Evolutionary conservation across 1,140 invertebrate species (phyloP).

Genomic region (Akabosia matsudoensis): DNA sequence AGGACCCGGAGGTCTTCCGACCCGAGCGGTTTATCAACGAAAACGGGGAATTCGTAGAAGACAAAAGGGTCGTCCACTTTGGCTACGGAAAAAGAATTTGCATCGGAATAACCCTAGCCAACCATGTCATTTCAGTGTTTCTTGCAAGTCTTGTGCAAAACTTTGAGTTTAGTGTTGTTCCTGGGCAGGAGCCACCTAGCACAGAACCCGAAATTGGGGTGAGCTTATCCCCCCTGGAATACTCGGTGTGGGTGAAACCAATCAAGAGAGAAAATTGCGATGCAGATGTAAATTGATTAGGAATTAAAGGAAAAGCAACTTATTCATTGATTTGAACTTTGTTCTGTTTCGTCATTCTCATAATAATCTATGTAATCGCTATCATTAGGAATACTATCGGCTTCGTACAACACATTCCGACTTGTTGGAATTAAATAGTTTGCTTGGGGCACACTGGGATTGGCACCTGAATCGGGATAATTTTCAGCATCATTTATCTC

Average conservation of each 20-base stretch:
- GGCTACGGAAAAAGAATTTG: conserved; percentile 58
- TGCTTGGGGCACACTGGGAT: too few relatives aligned
- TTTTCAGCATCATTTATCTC: too few relatives aligned
- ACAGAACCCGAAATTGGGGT: conserved; percentile 27
- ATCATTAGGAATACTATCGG: too few relatives aligned
- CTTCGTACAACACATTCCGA: too few relatives aligned
- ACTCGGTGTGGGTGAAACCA: conserved; percentile 15
- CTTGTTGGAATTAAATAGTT: too few relatives aligned
- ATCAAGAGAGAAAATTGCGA: neutral
- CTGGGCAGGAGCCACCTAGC: conserved; percentile 44
- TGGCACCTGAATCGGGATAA: too few relatives aligned
- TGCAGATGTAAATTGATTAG: too few relatives aligned
- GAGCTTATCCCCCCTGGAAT: conserved; percentile 22
- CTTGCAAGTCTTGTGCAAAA: conserved; percentile 57
- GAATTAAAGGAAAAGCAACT: too few relatives aligned
- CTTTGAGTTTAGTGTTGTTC: conserved; percentile 53
- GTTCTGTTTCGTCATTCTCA: too few relatives aligned
- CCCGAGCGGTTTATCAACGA: conserved; percentile 47
- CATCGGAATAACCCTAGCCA: conserved; percentile 61
- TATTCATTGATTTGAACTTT: too few relatives aligned
- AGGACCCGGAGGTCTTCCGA: conserved; percentile 49
- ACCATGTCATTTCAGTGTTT: conserved; percentile 58
- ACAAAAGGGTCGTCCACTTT: conserved; percentile 27
- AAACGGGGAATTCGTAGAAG: conserved; percentile 24
- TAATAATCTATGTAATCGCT: too few relatives aligned